Evolutionary conservation across 1,140 invertebrate genomes (phyloP).

Genomic region (Drosophila erecta): DNA sequence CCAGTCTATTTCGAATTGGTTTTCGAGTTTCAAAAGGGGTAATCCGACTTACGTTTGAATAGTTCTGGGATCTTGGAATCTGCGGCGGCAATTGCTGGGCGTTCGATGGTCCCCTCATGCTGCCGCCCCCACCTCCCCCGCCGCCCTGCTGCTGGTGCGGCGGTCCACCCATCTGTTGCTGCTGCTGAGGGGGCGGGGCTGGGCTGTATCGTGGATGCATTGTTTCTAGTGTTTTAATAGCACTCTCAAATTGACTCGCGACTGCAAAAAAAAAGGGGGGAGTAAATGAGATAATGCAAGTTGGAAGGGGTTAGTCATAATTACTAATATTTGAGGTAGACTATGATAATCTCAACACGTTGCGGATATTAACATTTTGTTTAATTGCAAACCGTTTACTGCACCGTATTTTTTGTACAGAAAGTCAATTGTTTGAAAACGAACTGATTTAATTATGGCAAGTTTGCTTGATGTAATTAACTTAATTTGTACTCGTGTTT

Average conservation of each 20-base stretch:
- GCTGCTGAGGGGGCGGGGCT: conserved; percentile 53
- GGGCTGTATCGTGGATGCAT: conserved; percentile 76
- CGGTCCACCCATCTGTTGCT: conserved; percentile 53
- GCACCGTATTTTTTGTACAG: no score
- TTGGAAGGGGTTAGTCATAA: conserved; percentile 22
- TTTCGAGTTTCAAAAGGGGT: conserved; percentile 1
- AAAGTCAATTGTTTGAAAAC: no score
- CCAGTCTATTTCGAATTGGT: conserved; percentile 2
- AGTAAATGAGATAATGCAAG: conserved; percentile 18
- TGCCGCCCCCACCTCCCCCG: conserved; percentile 29
- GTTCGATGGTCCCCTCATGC: conserved; percentile 53
- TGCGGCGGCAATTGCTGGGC: conserved; percentile 65
- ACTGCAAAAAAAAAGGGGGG: conserved; percentile 20
- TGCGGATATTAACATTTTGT: no score
- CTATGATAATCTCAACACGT: not conserved
- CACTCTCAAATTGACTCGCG: conserved; percentile 15
- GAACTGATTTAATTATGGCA: no score
- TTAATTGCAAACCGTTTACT: no score
- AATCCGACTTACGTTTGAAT: conserved; percentile 61
- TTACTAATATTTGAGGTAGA: conserved; percentile 7
- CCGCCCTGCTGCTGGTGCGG: conserved; percentile 25
- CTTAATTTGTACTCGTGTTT: no score
- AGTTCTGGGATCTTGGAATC: conserved; percentile 63
- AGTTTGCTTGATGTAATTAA: no score
- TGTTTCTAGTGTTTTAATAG: conserved; percentile 1